These are phyloP conservation scores for Hirtodrosophila histrioides DNA, from an alignment of 2,888 invertebrate species.

Conservation along the genomic window DNA sequence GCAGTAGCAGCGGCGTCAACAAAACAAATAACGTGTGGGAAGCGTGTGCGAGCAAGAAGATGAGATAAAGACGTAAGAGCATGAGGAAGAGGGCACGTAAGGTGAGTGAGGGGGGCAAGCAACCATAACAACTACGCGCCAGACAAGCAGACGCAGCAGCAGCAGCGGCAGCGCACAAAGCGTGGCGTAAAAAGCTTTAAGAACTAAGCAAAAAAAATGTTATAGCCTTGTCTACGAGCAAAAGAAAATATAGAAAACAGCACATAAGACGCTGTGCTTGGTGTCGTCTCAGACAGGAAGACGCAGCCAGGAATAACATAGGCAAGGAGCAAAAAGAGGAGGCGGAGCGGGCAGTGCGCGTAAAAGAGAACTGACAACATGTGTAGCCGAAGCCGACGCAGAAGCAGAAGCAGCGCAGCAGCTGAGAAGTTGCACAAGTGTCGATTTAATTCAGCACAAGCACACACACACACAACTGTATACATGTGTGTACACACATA, in stretches of 20 bases:
- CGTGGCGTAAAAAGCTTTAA: conserved; percentile 56
- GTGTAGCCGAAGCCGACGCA: conserved; percentile 32
- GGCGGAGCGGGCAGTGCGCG: conserved; percentile 5
- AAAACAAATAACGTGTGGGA: conserved; percentile 68
- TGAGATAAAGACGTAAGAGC: conserved; percentile 56
- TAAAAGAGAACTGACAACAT: conserved; percentile 47
- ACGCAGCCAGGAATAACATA: conserved; percentile 14
- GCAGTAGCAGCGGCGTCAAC: conserved; percentile 44
- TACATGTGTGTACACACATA: conserved; percentile 8
- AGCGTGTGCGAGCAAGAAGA: conserved; percentile 57
- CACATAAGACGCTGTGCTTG: conserved; percentile 46
- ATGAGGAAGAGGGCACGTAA: conserved; percentile 4
- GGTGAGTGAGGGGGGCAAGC: conserved; percentile 28
- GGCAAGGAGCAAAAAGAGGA: neutral
- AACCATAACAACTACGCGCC: conserved; percentile 60
- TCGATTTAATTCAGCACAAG: conserved; percentile 54
- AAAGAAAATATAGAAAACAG: conserved; percentile 61
- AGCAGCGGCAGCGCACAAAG: conserved; percentile 44
- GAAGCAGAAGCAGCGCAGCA: conserved; percentile 25
- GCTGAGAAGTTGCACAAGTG: conserved; percentile 73
- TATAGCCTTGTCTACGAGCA: conserved; percentile 72
- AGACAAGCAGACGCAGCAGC: conserved; percentile 68
- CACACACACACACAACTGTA: conserved; percentile 14
- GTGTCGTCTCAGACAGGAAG: conserved; percentile 66
- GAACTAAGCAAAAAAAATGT: conserved; percentile 66